These are phyloP conservation scores for Trinectes maculatus DNA, from an alignment of 2,113 vertebrate species.

Conservation along the genomic window DNA sequence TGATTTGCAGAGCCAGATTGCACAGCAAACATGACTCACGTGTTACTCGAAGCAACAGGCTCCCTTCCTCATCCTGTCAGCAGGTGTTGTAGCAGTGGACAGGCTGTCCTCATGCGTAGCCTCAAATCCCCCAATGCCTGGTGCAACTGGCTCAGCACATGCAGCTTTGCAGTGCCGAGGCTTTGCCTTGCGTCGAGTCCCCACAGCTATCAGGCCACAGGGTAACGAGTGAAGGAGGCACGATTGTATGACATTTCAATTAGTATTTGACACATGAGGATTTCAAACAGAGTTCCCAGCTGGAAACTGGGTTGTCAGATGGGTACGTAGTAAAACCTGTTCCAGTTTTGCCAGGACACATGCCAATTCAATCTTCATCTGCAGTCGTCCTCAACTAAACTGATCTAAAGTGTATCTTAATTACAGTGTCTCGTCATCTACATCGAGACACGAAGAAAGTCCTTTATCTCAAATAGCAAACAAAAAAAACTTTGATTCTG, in stretches of 20 bases:
- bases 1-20: conserved; percentile 18
- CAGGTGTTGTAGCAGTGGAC: conserved; percentile 25
- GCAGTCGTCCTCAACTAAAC: conserved; percentile 48
- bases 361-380: conserved; percentile 50
- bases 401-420: conserved; percentile 42
- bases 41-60: conserved; percentile 21
- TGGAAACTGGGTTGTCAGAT: not conserved
- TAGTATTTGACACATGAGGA: not conserved
- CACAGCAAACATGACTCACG: not conserved
- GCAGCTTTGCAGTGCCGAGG: not conserved
- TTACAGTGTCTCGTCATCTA: conserved; percentile 26
- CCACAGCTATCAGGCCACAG: too few relatives aligned
- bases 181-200: not conserved
- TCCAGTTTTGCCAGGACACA: conserved; percentile 41
- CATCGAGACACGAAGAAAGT: too few relatives aligned
- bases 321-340: conserved; percentile 7
- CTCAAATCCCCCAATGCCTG: conserved; percentile 2
- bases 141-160: too few relatives aligned
- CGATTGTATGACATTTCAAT: not conserved
- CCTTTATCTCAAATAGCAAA: too few relatives aligned
- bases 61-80: conserved; percentile 19
- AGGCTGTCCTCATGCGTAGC: too few relatives aligned
- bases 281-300: not conserved
- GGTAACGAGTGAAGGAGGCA: not conserved
- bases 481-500: not conserved